Percentiles rank a stretch among this genome's conserved stretches.
These are phyloP conservation scores for Schizotus pectinicornis DNA, from an alignment of 2,888 invertebrate genomes.

Conservation along the genomic window DNA sequence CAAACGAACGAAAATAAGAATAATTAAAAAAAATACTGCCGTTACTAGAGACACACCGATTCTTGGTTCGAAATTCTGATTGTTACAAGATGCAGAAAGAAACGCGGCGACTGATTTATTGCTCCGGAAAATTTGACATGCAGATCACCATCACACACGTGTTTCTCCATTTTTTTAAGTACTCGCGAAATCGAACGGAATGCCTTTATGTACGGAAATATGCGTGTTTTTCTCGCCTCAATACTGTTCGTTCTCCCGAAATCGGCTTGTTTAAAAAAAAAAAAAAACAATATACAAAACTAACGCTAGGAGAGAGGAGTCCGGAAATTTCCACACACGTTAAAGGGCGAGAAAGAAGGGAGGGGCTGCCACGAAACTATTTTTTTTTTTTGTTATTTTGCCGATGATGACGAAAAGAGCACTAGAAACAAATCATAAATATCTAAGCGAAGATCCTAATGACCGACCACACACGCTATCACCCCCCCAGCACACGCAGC, in stretches of 20 bases:
- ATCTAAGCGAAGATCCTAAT: slow-evolving; percentile 37
- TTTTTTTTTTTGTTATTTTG: too few relatives aligned
- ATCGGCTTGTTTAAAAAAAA: not conserved
- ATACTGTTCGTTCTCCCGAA: slow-evolving; percentile 29
- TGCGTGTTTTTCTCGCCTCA: slow-evolving; percentile 37
- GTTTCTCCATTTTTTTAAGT: slow-evolving; percentile 15
- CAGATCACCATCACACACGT: slow-evolving; percentile 26
- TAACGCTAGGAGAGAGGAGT: not conserved
- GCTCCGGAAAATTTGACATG: slow-evolving; percentile 21
- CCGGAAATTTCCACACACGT: not conserved
- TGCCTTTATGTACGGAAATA: slow-evolving; percentile 47
- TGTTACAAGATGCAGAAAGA: slow-evolving; percentile 13
- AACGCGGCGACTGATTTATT: slow-evolving; percentile 14
- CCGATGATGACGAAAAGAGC: not conserved
- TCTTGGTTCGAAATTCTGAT: not conserved
- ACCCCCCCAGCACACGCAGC: too few relatives aligned
- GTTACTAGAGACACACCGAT: slow-evolving; percentile 10
- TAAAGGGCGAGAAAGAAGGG: not conserved
- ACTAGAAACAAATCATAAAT: slow-evolving; percentile 33
- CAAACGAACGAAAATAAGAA: not conserved
- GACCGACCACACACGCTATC: not conserved
- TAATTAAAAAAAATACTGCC: slow-evolving; percentile 5
- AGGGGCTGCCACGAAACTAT: too few relatives aligned
- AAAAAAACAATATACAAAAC: not conserved
- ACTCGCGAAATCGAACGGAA: slow-evolving; percentile 37